phyloP scores from a whole-genome alignment of 2,113 vertebrate species.

The Phalacrocorax brasilianus region DNA sequence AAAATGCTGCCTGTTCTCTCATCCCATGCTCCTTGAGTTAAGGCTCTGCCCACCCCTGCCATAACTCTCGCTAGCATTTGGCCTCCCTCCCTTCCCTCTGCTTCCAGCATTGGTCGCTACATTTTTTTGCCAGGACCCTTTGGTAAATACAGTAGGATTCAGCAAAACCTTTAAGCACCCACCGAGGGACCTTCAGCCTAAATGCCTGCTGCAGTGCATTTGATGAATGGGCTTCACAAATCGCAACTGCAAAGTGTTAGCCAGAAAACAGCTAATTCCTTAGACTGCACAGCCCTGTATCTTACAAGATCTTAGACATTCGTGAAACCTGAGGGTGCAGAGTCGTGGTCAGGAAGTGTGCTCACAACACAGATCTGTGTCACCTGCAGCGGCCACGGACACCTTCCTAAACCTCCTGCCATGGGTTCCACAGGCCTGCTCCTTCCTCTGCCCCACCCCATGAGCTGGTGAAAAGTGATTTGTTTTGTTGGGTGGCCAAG shows the following conservation, averaged over 20 bases:
- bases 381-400: fast-evolving
- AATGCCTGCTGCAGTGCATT: fast-evolving
- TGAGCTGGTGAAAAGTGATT: neutral
- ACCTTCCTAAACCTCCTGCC: neutral
- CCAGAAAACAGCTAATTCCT: neutral
- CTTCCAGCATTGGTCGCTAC: neutral
- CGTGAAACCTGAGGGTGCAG: neutral
- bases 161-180: neutral
- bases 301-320: neutral
- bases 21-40: neutral
- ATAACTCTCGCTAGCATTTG: neutral
- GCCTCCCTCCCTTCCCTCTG: neutral
- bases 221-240: neutral
- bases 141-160: neutral
- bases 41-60: neutral
- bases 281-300: neutral
- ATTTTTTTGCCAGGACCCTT: neutral
- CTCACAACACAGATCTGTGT: neutral
- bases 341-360: neutral
- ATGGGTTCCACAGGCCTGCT: fast-evolving
- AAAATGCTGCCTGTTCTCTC: neutral
- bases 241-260: neutral
- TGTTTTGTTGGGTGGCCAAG: neutral
- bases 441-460: neutral
- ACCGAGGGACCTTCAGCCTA: fast-evolving